Evolutionary conservation across 2,113 vertebrate genomes (phyloP).

Genomic region (Brachypodius melanocephalos): DNA sequence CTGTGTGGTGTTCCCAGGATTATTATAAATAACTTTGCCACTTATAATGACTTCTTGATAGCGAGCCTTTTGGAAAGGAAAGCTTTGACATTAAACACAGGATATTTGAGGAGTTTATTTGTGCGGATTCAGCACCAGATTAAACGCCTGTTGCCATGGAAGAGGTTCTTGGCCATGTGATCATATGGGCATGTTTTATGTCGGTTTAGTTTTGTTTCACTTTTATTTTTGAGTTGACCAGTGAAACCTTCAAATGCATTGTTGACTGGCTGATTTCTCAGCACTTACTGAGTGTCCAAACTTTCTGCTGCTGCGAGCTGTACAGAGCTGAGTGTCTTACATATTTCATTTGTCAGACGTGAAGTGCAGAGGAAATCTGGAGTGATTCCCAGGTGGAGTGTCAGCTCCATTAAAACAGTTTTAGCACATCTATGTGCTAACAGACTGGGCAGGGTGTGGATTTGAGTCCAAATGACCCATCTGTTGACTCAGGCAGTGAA

Average conservation of each 20-base stretch:
- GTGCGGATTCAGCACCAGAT: background rate
- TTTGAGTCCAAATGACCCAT: background rate
- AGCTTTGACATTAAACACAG: background rate
- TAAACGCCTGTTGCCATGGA: background rate
- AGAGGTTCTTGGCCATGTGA: background rate
- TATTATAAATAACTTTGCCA: background rate
- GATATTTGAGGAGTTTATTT: slow-evolving; percentile 8
- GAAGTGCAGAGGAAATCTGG: background rate
- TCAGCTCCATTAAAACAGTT: background rate
- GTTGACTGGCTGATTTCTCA: background rate
- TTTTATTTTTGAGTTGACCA: background rate
- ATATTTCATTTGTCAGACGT: background rate
- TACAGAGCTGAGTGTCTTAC: background rate
- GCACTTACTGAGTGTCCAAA: background rate
- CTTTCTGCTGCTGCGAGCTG: background rate
- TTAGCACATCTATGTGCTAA: background rate
- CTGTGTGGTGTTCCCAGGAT: background rate
- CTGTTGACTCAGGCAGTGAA: background rate
- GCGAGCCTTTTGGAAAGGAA: background rate
- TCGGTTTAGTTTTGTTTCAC: background rate
- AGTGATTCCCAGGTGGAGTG: background rate
- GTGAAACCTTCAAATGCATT: background rate
- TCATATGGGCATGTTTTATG: background rate
- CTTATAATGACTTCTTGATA: background rate
- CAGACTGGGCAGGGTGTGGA: background rate